Conservation (phyloP, 2,797 vertebrate genomes). For the Pristis pectinata region DNA sequence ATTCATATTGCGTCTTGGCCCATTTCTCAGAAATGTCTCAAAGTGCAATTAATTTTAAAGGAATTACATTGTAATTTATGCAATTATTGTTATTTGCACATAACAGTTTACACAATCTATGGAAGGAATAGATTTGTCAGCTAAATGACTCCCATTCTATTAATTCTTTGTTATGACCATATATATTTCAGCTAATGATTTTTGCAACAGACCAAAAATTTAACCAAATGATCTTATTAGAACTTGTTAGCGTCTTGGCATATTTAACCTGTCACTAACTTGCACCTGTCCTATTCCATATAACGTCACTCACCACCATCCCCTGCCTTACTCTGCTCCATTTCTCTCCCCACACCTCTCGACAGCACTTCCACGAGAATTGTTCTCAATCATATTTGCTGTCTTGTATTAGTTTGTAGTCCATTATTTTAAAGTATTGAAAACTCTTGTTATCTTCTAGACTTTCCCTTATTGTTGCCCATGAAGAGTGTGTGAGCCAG, state of each 20-base stretch:
- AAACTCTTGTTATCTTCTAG: not conserved
- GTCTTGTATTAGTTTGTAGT: not conserved
- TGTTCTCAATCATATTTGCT: too few relatives aligned
- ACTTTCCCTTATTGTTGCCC: not conserved
- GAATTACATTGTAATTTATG: not conserved
- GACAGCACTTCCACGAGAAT: not conserved
- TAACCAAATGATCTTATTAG: not conserved
- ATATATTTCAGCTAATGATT: not conserved
- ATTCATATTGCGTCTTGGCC: not conserved
- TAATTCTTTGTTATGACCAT: not conserved
- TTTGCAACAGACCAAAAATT: not conserved
- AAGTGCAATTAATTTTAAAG: not conserved
- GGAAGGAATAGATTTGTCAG: not conserved
- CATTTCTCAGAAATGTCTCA: not conserved
- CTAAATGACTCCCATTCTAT: not conserved
- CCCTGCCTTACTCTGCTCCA: not conserved
- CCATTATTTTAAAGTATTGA: not conserved
- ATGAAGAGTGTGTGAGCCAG: not conserved
- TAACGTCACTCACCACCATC: too few relatives aligned
- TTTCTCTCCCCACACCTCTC: not conserved
- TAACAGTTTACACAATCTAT: not conserved
- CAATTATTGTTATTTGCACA: not conserved
- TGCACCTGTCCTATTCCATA: not conserved
- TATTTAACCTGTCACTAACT: not conserved
- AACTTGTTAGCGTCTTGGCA: not conserved